Evolutionary conservation across 2,797 vertebrate species (phyloP), one percentile per base, ranked within the genome.

Genomic region (Argya squamiceps): DNA sequence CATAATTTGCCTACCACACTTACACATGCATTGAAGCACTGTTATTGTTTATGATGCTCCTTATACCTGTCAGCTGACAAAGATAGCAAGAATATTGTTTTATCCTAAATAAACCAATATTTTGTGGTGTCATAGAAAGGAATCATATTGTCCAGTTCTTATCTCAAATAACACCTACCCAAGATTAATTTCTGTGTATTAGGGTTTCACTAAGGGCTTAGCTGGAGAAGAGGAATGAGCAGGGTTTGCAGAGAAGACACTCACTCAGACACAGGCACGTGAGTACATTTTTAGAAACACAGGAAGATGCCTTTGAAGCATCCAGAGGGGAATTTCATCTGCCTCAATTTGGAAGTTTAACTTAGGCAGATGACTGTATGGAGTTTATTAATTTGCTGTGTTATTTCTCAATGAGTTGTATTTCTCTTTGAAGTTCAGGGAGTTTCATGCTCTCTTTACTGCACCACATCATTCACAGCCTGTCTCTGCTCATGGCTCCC

Each of bases 11-110:
- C 34, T 15, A 20, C 12, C 27, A 53, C 0, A 7, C 59, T 68
- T 64, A n/a, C 52, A 43, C 0, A 0, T 19, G 10, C 7, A 30
- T 6, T 22, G 36, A 69, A 75, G 7, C 29, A 27, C 11, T 68
- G 71, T 12, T 43, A 23, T 47, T 80, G 30, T 30, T 76, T 50
- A 58, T 70, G 19, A 9, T 78, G 17, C 8, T 89, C 41, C 34
- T 71, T 53, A 49, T 27, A 49, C 9, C 23, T 75, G 26, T 30
- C 62, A 59, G 1, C 37, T 43, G 50, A 36, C 9, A 74, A 67
- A 84, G 43, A 55, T 9, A 89, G 43, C 20, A 50, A 39, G 26
- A 26, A 70, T 76, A 75, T 32, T 46, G 10, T 76, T 84, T 87
- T 55, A 43, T 82, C 76, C 43, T 65, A 84, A 89, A 87, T 15